phyloP scores from a whole-genome alignment of 2,888 invertebrate species.

The Bombylius discolor region DNA sequence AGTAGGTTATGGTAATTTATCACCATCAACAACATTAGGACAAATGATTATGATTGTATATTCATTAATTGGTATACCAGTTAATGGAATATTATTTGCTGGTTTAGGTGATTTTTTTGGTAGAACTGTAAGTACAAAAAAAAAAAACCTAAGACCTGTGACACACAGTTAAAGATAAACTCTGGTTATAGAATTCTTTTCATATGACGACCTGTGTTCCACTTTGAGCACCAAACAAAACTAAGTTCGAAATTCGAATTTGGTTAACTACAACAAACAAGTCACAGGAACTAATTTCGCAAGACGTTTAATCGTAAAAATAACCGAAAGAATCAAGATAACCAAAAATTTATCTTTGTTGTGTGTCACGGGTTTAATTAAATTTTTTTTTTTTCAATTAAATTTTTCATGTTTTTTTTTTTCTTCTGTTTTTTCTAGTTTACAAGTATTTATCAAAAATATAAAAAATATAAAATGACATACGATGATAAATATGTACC shows the following conservation, averaged over 20 bases:
- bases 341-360: too few species aligned
- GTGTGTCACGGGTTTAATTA: too few species aligned
- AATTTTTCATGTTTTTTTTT: too few species aligned
- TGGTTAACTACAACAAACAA: too few species aligned
- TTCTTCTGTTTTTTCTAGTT: constrained; percentile 42
- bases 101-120: constrained; percentile 78
- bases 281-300: too few species aligned
- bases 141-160: background rate
- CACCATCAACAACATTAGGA: constrained; percentile 67
- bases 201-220: background rate
- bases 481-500: constrained; percentile 50
- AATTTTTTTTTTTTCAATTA: too few species aligned
- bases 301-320: too few species aligned
- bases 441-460: constrained; percentile 62
- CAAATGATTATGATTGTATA: constrained; percentile 80
- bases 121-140: constrained; percentile 45
- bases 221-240: too few species aligned
- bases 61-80: constrained; percentile 57
- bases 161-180: too few species aligned
- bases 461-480: constrained; percentile 54
- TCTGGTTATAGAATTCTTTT: background rate
- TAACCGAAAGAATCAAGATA: too few species aligned
- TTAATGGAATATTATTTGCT: constrained; percentile 50
- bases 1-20: constrained; percentile 83
- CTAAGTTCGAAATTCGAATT: too few species aligned